Evolutionary conservation across 2,797 vertebrate genomes (phyloP).

Genomic region (Danio jaintianensis): DNA sequence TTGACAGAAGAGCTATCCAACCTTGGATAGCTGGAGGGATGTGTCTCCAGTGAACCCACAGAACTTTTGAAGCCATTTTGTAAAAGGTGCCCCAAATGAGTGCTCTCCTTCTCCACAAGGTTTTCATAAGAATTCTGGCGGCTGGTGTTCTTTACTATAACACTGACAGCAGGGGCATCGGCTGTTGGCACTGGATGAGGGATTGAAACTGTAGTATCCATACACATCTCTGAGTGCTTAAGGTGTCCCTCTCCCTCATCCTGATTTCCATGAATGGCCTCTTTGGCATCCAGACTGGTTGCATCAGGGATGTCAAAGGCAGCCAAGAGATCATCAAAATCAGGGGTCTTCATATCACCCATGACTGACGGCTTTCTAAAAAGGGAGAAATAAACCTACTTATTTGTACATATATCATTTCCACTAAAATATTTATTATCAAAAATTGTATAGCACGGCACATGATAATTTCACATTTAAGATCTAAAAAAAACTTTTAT

Average conservation of each 20-base stretch:
- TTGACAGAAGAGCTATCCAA: slow-evolving; percentile 87
- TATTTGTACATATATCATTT: neutral
- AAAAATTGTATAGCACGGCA: neutral
- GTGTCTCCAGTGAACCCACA: slow-evolving; percentile 74
- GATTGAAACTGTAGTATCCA: slow-evolving; percentile 82
- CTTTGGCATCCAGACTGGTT: slow-evolving; percentile 94
- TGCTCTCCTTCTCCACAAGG: slow-evolving; percentile 79
- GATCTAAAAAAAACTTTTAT: neutral
- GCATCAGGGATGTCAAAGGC: slow-evolving; percentile 99
- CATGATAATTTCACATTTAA: neutral
- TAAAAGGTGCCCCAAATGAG: slow-evolving; percentile 79
- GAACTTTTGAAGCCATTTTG: slow-evolving; percentile 89
- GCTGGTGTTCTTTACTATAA: slow-evolving; percentile 96
- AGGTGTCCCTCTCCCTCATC: slow-evolving; percentile 88
- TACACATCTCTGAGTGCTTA: slow-evolving; percentile 86
- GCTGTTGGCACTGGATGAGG: slow-evolving; percentile 78
- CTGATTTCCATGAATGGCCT: slow-evolving; percentile 86
- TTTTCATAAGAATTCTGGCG: slow-evolving; percentile 89
- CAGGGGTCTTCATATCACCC: slow-evolving; percentile 99
- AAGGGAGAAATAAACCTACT: slow-evolving; percentile 2
- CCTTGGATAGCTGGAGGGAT: slow-evolving; percentile 79
- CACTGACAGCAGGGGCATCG: slow-evolving; percentile 90
- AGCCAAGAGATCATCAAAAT: slow-evolving; percentile 97
- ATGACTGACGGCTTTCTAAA: slow-evolving; percentile 82
- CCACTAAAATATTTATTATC: neutral